A percentile compares a stretch with the other conserved stretches of the same genome.
Evolutionary conservation across 2,797 vertebrate genomes (phyloP).

Genomic region (Paguma larvata): DNA sequence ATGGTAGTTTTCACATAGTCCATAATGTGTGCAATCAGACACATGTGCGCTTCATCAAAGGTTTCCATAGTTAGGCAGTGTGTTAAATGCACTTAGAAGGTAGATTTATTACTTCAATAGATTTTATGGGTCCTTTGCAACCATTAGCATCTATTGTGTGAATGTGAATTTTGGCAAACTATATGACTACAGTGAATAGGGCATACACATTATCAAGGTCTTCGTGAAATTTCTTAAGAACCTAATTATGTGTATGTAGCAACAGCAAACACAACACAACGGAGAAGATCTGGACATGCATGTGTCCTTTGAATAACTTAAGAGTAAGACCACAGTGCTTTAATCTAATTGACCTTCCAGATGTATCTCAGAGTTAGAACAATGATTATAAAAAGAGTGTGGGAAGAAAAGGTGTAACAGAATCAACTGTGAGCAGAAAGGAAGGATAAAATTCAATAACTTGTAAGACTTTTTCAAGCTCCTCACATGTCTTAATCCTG

Average conservation of each 20-base stretch:
- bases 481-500: not conserved
- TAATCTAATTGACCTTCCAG: not conserved
- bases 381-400: not conserved
- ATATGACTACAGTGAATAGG: not conserved
- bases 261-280: not conserved
- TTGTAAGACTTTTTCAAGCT: not conserved
- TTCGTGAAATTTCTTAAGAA: conserved; percentile 42
- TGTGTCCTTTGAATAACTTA: not conserved
- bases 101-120: conserved; percentile 35
- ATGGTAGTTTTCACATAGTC: conserved; percentile 10
- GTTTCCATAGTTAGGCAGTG: not conserved
- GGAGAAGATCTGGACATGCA: not conserved
- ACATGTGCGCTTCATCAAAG: conserved; percentile 27
- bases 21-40: conserved; percentile 27
- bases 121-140: conserved; percentile 53
- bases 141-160: conserved; percentile 23
- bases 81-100: not conserved
- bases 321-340: not conserved
- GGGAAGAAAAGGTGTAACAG: not conserved
- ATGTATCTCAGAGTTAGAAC: conserved; percentile 1
- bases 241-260: not conserved
- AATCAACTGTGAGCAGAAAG: not conserved
- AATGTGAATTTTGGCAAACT: conserved; percentile 51
- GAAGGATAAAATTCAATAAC: not conserved
- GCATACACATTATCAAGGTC: not conserved